These are phyloP conservation scores for Ceratitis capitata DNA, from an alignment of 1,140 invertebrate species.

Conservation along the genomic window DNA sequence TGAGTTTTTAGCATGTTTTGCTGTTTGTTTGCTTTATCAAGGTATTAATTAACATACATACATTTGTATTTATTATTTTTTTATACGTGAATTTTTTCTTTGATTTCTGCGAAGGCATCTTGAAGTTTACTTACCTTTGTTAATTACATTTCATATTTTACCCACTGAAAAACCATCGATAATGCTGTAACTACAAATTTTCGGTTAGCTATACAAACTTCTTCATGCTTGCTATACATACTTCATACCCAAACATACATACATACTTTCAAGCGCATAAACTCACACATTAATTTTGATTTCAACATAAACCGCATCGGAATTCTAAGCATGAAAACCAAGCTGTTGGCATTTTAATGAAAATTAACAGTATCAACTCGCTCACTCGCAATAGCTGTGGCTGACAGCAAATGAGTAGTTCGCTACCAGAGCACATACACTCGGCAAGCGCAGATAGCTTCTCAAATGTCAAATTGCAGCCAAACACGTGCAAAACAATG, in stretches of 20 bases:
- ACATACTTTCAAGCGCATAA: not conserved
- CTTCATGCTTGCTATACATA: not conserved
- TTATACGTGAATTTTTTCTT: too few relatives aligned
- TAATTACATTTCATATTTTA: too few relatives aligned
- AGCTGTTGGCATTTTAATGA: constrained; percentile 34
- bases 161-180: not conserved
- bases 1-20: too few relatives aligned
- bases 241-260: not conserved
- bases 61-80: too few relatives aligned
- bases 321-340: constrained; percentile 21
- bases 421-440: not conserved
- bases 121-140: too few relatives aligned
- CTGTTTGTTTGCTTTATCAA: too few relatives aligned
- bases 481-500: constrained; percentile 29
- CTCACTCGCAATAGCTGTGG: not conserved
- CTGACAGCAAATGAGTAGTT: not conserved
- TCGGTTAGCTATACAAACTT: not conserved
- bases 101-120: too few relatives aligned
- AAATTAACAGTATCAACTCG: constrained; percentile 32
- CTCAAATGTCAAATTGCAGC: constrained; percentile 5
- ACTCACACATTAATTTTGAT: constrained; percentile 16
- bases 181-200: not conserved
- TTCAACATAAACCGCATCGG: not conserved
- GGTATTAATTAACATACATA: too few relatives aligned
- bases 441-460: not conserved